These are phyloP conservation scores for Leucoma salicis DNA, from an alignment of 2,888 invertebrate species.

Conservation along the genomic window DNA sequence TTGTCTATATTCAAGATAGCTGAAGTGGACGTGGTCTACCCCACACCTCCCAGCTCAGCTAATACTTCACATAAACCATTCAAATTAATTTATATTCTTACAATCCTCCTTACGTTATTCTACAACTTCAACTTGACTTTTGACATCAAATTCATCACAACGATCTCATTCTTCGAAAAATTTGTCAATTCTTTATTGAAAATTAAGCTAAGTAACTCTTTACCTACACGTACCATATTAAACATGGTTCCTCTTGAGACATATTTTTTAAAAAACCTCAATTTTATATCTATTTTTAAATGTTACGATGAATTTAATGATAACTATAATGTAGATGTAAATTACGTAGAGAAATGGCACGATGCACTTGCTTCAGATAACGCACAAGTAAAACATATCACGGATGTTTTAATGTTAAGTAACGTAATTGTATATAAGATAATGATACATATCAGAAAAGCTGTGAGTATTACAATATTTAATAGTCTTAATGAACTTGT, in stretches of 20 bases:
- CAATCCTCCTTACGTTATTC: slow-evolving; percentile 54
- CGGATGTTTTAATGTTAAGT: slow-evolving; percentile 54
- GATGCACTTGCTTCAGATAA: slow-evolving; percentile 72
- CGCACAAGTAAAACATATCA: slow-evolving; percentile 64
- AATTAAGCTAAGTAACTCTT: slow-evolving; percentile 37
- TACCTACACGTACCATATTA: slow-evolving; percentile 35
- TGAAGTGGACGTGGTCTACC: slow-evolving; percentile 93
- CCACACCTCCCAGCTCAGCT: slow-evolving; percentile 83
- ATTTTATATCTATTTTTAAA: slow-evolving; percentile 71
- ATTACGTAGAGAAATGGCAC: slow-evolving; percentile 56
- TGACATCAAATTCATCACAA: slow-evolving; percentile 22
- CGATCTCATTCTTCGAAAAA: slow-evolving; percentile 39
- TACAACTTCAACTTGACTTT: slow-evolving; percentile 44
- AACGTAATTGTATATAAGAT: slow-evolving; percentile 66
- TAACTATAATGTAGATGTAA: slow-evolving; percentile 54
- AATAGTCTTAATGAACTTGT: slow-evolving; percentile 75
- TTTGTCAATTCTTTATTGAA: slow-evolving; percentile 65
- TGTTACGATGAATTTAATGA: slow-evolving; percentile 70
- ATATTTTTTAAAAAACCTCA: slow-evolving; percentile 60
- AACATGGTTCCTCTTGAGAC: slow-evolving; percentile 58
- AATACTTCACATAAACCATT: slow-evolving; percentile 51
- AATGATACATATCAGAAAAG: slow-evolving; percentile 79
- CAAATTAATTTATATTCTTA: slow-evolving; percentile 52
- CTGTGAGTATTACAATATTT: slow-evolving; percentile 82
- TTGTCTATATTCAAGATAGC: slow-evolving; percentile 96